A percentile compares a stretch with the other conserved stretches of the same genome.
Conservation (phyloP, 2,797 vertebrate species). For the Thaleichthys pacificus region DNA sequence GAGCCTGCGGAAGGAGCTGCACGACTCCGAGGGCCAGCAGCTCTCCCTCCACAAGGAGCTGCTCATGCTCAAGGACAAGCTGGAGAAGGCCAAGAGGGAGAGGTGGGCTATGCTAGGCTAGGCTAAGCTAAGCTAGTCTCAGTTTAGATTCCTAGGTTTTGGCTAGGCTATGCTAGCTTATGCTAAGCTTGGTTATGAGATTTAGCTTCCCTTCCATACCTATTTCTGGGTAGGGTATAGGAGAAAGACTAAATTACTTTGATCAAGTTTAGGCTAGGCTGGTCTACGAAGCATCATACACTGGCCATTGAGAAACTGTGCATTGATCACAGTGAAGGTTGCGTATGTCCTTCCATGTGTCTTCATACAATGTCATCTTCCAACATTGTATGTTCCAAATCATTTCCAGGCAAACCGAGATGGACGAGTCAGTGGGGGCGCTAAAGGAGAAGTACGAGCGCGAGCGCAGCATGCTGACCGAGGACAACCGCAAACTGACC, state of each 20-base stretch:
- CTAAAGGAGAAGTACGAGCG: conserved; percentile 88
- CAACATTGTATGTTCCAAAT: background rate
- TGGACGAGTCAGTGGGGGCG: conserved; percentile 82
- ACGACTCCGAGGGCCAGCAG: conserved; percentile 87
- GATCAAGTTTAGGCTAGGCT: too few relatives aligned
- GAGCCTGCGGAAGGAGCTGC: conserved; percentile 87
- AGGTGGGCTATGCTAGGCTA: conserved; percentile 29
- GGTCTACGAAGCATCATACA: too few relatives aligned
- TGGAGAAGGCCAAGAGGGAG: conserved; percentile 88
- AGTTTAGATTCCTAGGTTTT: background rate
- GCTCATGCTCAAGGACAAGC: conserved; percentile 84
- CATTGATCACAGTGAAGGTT: too few relatives aligned
- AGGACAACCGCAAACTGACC: conserved; percentile 89
- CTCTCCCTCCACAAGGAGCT: conserved; percentile 87
- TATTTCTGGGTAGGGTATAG: background rate
- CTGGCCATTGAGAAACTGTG: too few relatives aligned
- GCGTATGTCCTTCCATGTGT: too few relatives aligned
- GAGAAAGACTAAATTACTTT: too few relatives aligned
- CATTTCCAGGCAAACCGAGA: conserved; percentile 80
- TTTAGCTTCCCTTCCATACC: background rate
- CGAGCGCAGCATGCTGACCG: conserved; percentile 81
- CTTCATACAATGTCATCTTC: background rate
- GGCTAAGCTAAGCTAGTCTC: background rate
- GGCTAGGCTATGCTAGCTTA: background rate
- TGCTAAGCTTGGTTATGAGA: background rate